Conservation (phyloP, 2,113 vertebrate genomes). For the Chloebia gouldiae region DNA sequence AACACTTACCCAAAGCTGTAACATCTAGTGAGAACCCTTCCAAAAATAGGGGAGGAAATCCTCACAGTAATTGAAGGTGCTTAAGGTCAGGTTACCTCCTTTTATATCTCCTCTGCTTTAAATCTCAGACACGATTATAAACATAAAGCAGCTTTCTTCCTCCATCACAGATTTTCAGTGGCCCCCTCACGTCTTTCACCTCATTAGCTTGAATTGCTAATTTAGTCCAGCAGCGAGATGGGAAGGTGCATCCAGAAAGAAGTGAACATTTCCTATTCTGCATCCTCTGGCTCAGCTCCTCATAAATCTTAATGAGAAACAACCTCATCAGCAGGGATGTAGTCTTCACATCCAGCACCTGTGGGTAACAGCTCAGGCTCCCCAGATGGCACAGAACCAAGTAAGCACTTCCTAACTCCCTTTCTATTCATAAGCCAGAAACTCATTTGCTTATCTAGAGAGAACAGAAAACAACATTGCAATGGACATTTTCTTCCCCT, state of each 20-base stretch:
- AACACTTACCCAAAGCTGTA: neutral
- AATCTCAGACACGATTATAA: neutral
- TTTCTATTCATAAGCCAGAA: neutral
- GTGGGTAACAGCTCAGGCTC: neutral
- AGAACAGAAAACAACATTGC: neutral
- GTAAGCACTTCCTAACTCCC: neutral
- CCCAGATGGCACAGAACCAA: neutral
- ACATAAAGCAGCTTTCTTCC: neutral
- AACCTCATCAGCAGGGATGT: neutral
- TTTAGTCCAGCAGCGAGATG: neutral
- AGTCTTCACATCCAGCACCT: neutral
- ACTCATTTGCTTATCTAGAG: neutral
- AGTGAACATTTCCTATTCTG: neutral
- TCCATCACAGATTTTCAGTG: neutral
- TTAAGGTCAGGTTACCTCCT: neutral
- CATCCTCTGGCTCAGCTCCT: neutral
- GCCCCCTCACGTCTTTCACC: neutral
- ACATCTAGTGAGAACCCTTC: neutral
- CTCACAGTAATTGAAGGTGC: neutral
- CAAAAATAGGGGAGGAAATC: neutral
- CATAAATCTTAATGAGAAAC: neutral
- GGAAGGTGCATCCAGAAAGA: neutral
- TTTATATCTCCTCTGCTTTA: neutral
- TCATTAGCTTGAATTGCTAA: neutral
- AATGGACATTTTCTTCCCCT: neutral